Percentiles rank a stretch among this genome's conserved stretches.
These are phyloP conservation scores for Aspidapion aeneum DNA, from an alignment of 2,888 invertebrate genomes.

Conservation along the genomic window DNA sequence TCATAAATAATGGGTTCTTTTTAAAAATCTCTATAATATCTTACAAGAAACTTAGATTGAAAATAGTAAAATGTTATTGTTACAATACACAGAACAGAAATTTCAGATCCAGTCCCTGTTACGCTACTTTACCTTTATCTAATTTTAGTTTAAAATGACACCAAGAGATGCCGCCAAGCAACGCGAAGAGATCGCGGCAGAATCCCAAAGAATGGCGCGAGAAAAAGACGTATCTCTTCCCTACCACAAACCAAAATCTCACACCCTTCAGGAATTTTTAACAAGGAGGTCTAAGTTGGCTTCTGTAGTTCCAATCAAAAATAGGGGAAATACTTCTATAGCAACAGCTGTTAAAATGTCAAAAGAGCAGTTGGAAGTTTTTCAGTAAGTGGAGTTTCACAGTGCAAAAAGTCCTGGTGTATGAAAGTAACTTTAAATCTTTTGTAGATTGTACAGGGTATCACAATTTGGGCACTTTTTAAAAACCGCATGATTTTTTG, in stretches of 20 bases:
- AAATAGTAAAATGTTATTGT: no score
- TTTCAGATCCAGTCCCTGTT: no score
- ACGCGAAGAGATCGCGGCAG: slow-evolving; percentile 75
- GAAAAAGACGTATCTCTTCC: slow-evolving; percentile 75
- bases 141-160: slow-evolving; percentile 54
- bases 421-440: no score
- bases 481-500: no score
- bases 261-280: slow-evolving; percentile 77
- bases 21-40: no score
- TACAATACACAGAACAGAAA: no score
- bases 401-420: no score
- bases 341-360: slow-evolving; percentile 62
- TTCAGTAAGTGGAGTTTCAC: slow-evolving; percentile 56
- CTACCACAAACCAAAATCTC: slow-evolving; percentile 81
- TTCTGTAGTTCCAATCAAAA: slow-evolving; percentile 41
- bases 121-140: no score
- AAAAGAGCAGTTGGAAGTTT: slow-evolving; percentile 58
- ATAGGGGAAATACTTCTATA: slow-evolving; percentile 40
- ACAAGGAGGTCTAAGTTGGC: slow-evolving; percentile 50
- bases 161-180: slow-evolving; percentile 66
- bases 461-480: no score
- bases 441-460: no score
- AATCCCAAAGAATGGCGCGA: slow-evolving; percentile 76
- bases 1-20: no score
- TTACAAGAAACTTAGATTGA: no score